Base-by-base conservation (phyloP, 2,888 invertebrate genomes). In the Eupithecia centaureata region DNA sequence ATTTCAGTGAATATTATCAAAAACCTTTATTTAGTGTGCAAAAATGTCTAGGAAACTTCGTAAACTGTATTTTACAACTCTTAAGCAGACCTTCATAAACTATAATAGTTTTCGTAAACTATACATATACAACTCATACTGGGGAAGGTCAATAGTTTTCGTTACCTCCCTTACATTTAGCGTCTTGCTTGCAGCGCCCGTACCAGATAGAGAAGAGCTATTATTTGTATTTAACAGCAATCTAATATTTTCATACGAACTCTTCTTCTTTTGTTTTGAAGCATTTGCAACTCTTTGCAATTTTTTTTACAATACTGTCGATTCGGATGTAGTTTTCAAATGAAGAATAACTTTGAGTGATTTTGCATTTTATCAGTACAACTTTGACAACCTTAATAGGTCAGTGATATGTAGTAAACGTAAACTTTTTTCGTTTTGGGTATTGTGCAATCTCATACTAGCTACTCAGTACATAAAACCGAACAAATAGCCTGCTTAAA, bases 401-500 rank as follows among this genome's bases (percentile, higher is more conserved):
- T 5, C 0, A 0, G n/a, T n/a, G n/a, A n/a, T n/a, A n/a, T n/a
- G n/a, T n/a, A n/a, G 47, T 22, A 47, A n/a, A n/a, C 38, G 22
- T 18, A 12, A 47, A 10, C 12, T 22, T 42, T 18, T 18, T 18
- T 10, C 18, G 22, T 22, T 22, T 42, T 42, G 42, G 42, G 58
- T 10, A 52, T 5, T 81, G 85, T 72, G 79, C 79, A 76, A 76
- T 61, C 35, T 35, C 42, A 32, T 22, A 60, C 59, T 22, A 56
- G 13, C 30, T 38, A 58, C 32, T 54, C 27, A 15, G 33, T 62
- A 38, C 60, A 27, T 51, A 27, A 61, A 71, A 71, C 70, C 70
- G 76, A 80, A 86, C 86, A 86, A 87, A 88, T 86, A 82, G 81
- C 79, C 73, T 77, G 82, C 79, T 86, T 84, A 82, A 86, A 84